Base-by-base conservation (phyloP, 1,140 invertebrate genomes). In the Lepidurus apus region DNA sequence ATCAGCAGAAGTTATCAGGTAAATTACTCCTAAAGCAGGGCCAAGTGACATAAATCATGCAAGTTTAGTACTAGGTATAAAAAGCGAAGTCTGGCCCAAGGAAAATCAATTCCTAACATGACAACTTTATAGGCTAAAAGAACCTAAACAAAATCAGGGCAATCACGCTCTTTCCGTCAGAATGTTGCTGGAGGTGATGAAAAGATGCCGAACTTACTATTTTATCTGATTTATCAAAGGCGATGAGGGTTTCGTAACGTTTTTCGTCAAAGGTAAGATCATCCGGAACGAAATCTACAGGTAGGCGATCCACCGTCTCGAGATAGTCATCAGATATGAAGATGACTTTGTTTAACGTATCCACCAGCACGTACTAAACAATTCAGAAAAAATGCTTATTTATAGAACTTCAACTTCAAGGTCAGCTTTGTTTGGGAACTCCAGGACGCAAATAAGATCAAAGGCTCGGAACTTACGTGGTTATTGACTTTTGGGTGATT, bases 281-380 rank as follows among this genome's bases (percentile, higher is more conserved):
- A 81, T 88, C 91, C 3, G 95, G 95, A 74, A 88, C 88, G 85
- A 96, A 97, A 17, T 84, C 83, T 24, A 96, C 83, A 73, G 88
- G 83, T 1, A 88, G 84, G 75, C 86, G 86, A 43, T 84, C 85
- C 80, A 96, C 91, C 11, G 85, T 89, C 73, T 85, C 84, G 0
- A 93, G 93, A 87, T 91, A 90, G 84, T 96, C 88, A 26, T 83
- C 86, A 1, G 94, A 95, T 43, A 91, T 90, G 83, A 91, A 96
- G 9, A 96, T 86, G 78, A 90, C 88, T 82, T 92, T 92, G 84
- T 95, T 90, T 21, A 87, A 86, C 11, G 90, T 88, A 85, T 96
- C 95, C 44, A 91, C 90, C 85, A 96, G 96, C 3, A 96, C 88
- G 86, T 92, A 93, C 94, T 96, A 83, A 7, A 88, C 87, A 79